Evolutionary conservation across 2,797 vertebrate species (phyloP).

Genomic region (Chelonia mydas): DNA sequence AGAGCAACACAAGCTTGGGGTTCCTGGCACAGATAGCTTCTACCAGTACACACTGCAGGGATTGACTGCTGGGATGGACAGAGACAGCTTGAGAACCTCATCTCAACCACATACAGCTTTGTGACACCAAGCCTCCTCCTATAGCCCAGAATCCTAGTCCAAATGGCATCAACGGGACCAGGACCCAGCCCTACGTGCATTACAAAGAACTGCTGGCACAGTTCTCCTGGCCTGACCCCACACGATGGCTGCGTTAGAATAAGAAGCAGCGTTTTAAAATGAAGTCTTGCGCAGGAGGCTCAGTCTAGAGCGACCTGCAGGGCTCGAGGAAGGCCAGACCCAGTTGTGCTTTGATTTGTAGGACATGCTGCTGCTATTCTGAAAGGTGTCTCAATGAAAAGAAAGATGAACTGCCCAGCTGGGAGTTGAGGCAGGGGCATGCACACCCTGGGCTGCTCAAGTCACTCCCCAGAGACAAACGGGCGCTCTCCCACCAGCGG

Average conservation of each 20-base stretch:
- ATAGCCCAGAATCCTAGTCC: not conserved
- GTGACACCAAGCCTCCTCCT: not conserved
- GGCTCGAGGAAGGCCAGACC: no score
- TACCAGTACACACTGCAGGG: not conserved
- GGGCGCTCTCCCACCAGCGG: not conserved
- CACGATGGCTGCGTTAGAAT: no score
- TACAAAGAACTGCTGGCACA: not conserved
- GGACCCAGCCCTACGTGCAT: not conserved
- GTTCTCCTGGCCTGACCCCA: not conserved
- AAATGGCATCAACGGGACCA: not conserved
- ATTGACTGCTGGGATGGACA: not conserved
- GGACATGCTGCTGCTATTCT: no score
- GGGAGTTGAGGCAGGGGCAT: no score
- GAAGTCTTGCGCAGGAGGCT: no score
- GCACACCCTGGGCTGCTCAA: no score
- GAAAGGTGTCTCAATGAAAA: not conserved
- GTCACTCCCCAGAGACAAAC: no score
- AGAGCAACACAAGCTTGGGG: rapidly evolving
- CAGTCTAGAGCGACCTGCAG: no score
- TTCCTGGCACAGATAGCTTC: no score
- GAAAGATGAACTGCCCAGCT: not conserved
- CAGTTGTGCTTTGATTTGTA: not conserved
- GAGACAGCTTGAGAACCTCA: not conserved
- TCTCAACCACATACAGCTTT: not conserved
- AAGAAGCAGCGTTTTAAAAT: no score